Evolutionary conservation across 2,888 invertebrate species (phyloP).

Genomic region (Lapara coniferarum): DNA sequence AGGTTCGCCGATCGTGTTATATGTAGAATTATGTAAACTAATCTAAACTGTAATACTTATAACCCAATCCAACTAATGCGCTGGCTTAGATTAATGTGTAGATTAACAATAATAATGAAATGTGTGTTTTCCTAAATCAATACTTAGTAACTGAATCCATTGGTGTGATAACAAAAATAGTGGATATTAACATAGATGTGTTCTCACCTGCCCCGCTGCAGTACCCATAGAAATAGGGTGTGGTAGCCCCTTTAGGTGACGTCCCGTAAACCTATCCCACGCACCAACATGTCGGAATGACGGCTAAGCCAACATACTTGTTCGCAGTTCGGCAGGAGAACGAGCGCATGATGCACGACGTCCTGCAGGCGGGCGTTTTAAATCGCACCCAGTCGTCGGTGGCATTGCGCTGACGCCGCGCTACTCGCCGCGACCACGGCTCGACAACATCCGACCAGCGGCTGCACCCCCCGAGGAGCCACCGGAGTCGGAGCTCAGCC

Average conservation of each 20-base stretch:
- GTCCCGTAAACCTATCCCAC: slow-evolving; percentile 38
- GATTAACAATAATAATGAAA: slow-evolving; percentile 6
- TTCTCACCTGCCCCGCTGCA: slow-evolving; percentile 5
- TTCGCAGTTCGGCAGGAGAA: slow-evolving; percentile 94
- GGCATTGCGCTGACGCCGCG: slow-evolving; percentile 82
- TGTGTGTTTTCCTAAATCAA: neutral
- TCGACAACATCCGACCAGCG: slow-evolving; percentile 75
- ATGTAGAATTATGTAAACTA: neutral
- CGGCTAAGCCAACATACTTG: slow-evolving; percentile 71
- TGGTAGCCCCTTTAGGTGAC: slow-evolving; percentile 9
- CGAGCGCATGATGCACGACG: slow-evolving; percentile 92
- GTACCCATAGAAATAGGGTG: slow-evolving; percentile 3
- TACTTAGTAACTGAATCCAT: neutral
- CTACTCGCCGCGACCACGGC: slow-evolving; percentile 78
- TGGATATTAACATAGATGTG: slow-evolving; percentile 10
- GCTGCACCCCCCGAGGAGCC: slow-evolving; percentile 78
- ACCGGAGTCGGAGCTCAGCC: slow-evolving; percentile 53
- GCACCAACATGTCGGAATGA: slow-evolving; percentile 39
- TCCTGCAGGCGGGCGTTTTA: slow-evolving; percentile 85
- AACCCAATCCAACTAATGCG: slow-evolving; percentile 15
- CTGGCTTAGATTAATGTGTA: neutral
- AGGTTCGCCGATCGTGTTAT: too few species aligned
- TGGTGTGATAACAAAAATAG: slow-evolving; percentile 9
- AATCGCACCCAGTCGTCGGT: slow-evolving; percentile 83
- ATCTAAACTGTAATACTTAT: neutral